A percentile compares a stretch with the other conserved stretches of the same genome.
Evolutionary conservation across 2,888 invertebrate species (phyloP).

Genomic region (Chloromyia formosa): DNA sequence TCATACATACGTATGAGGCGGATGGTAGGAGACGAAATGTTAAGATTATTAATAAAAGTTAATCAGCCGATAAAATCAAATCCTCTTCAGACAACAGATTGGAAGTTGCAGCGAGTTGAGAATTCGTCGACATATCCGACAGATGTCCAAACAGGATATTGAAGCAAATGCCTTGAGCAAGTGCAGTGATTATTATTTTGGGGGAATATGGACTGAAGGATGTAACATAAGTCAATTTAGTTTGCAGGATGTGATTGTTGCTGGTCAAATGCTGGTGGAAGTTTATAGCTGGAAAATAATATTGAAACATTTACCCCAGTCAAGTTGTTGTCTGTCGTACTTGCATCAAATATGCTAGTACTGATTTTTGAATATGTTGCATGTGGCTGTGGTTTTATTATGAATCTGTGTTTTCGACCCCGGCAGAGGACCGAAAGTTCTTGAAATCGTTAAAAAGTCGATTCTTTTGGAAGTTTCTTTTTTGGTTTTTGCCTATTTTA

Average conservation of each 20-base stretch:
- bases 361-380: no score
- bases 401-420: no score
- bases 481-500: no score
- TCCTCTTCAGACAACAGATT: constrained; percentile 13
- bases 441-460: no score
- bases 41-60: constrained; percentile 48
- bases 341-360: no score
- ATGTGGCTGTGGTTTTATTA: no score
- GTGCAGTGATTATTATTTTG: constrained; percentile 4
- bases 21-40: constrained; percentile 11
- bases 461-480: no score
- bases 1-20: constrained; percentile 16
- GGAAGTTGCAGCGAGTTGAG: constrained; percentile 11
- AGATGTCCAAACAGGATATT: constrained; percentile 38
- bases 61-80: constrained; percentile 45
- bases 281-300: no score
- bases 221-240: not conserved
- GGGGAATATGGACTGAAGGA: not conserved
- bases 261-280: no score
- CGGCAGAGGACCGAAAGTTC: no score
- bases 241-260: not conserved
- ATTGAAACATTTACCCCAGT: no score
- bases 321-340: no score
- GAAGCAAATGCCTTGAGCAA: constrained; percentile 24
- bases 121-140: constrained; percentile 31